phyloP scores from a whole-genome alignment of 2,888 invertebrate genomes.

The Andrena praecox region DNA sequence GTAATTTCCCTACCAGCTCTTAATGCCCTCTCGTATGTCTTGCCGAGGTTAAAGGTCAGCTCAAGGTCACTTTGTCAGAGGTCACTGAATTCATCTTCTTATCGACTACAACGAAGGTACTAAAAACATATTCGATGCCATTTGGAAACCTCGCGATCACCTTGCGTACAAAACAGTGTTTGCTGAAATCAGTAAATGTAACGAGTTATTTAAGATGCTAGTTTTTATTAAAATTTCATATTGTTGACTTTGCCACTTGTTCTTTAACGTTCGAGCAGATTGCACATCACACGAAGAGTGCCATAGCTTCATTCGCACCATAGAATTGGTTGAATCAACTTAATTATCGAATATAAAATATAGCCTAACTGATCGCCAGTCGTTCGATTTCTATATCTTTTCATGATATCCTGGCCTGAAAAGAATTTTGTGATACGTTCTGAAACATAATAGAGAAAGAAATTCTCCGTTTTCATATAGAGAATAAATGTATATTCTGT shows the following conservation, averaged over 20 bases:
- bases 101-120: no score
- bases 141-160: no score
- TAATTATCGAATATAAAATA: slow-evolving; percentile 31
- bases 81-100: no score
- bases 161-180: no score
- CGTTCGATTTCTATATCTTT: slow-evolving; percentile 55
- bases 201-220: no score
- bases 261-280: slow-evolving; percentile 15
- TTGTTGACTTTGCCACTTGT: slow-evolving; percentile 24
- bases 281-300: slow-evolving; percentile 51
- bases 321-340: slow-evolving; percentile 41
- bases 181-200: no score
- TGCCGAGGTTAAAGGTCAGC: no score
- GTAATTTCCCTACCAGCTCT: no score
- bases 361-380: slow-evolving; percentile 19
- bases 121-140: no score
- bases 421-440: slow-evolving; percentile 64
- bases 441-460: slow-evolving; percentile 14
- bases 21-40: no score
- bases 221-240: slow-evolving; percentile 18
- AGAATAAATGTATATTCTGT: slow-evolving; percentile 74
- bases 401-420: slow-evolving; percentile 14
- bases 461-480: slow-evolving; percentile 60
- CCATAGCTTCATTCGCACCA: slow-evolving; percentile 55
- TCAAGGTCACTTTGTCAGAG: no score